Percentiles rank a stretch among this genome's conserved stretches.
These are phyloP conservation scores for Agraylea sexmaculata DNA, from an alignment of 1,140 invertebrate species.

Conservation along the genomic window DNA sequence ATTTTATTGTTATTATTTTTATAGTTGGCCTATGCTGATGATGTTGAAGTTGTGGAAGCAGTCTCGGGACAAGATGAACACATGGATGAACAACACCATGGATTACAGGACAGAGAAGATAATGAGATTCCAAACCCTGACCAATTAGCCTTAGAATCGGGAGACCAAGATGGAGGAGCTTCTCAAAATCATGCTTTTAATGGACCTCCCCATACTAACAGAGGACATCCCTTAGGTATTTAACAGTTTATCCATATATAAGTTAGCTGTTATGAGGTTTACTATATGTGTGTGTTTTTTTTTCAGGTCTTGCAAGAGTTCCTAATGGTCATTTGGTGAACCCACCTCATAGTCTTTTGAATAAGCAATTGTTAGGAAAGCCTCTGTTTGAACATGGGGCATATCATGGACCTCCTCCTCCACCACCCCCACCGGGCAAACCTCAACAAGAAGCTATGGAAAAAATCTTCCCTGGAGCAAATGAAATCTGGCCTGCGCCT, in stretches of 20 bases:
- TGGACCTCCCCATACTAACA: slow-evolving; percentile 14
- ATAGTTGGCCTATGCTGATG: no score
- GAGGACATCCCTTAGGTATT: slow-evolving; percentile 19
- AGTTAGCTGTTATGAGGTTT: no score
- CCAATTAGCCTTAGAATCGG: slow-evolving; percentile 18
- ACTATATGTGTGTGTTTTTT: slow-evolving; percentile 1
- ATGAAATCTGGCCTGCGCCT: slow-evolving; percentile 71
- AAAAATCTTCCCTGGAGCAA: slow-evolving; percentile 40
- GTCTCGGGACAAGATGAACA: slow-evolving; percentile 18
- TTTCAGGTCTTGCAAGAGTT: slow-evolving; percentile 36
- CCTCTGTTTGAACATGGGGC: slow-evolving; percentile 43
- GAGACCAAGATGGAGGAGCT: slow-evolving; percentile 14
- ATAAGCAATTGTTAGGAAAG: slow-evolving; percentile 24
- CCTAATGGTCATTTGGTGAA: slow-evolving; percentile 36
- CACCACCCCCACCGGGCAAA: slow-evolving; percentile 36
- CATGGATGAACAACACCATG: slow-evolving; percentile 7
- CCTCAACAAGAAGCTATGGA: slow-evolving; percentile 39
- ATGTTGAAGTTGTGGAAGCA: slow-evolving; percentile 18
- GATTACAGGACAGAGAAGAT: slow-evolving; percentile 17
- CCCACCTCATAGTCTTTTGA: slow-evolving; percentile 38
- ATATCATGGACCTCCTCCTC: slow-evolving; percentile 47
- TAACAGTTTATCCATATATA: no score
- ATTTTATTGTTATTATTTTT: no score
- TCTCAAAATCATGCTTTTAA: slow-evolving; percentile 11
- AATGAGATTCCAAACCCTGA: slow-evolving; percentile 17